phyloP scores from a whole-genome alignment of 1,140 invertebrate species.

The Lycorma delicatula region DNA sequence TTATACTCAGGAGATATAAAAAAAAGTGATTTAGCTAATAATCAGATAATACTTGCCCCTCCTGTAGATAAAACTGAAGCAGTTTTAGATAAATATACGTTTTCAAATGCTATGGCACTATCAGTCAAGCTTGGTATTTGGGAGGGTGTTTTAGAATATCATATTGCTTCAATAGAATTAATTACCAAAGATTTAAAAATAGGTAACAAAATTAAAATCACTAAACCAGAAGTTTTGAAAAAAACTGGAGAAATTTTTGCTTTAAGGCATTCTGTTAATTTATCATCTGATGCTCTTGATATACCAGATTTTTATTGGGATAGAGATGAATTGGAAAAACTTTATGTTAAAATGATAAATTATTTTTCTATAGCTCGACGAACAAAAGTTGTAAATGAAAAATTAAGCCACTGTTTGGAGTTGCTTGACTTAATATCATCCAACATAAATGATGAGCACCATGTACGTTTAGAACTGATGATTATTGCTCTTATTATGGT shows the following conservation, averaged over 20 bases:
- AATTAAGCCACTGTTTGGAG: constrained; percentile 86
- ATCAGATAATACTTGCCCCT: background rate
- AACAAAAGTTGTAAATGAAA: constrained; percentile 87
- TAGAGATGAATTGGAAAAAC: constrained; percentile 69
- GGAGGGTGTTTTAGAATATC: constrained; percentile 76
- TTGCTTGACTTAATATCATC: constrained; percentile 77
- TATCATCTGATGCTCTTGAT: constrained; percentile 87
- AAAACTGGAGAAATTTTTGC: constrained; percentile 88
- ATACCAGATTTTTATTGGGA: constrained; percentile 98
- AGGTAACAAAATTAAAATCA: constrained; percentile 57
- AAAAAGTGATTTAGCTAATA: background rate
- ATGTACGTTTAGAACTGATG: constrained; percentile 90
- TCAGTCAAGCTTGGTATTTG: constrained; percentile 88
- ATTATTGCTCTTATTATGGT: constrained; percentile 92
- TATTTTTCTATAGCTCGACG: constrained; percentile 79
- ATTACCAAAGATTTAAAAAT: constrained; percentile 72
- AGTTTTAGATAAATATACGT: constrained; percentile 63
- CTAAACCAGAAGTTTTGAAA: constrained; percentile 62
- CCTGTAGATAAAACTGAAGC: background rate
- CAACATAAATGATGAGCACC: constrained; percentile 84
- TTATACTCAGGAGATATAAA: constrained; percentile 44
- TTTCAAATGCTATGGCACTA: constrained; percentile 84
- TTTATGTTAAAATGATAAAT: constrained; percentile 70
- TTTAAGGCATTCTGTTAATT: constrained; percentile 78
- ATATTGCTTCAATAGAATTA: constrained; percentile 72